A percentile compares a stretch with the other conserved stretches of the same genome.
These are phyloP conservation scores for Nymphicus hollandicus DNA, from an alignment of 2,113 vertebrate species.

Conservation along the genomic window DNA sequence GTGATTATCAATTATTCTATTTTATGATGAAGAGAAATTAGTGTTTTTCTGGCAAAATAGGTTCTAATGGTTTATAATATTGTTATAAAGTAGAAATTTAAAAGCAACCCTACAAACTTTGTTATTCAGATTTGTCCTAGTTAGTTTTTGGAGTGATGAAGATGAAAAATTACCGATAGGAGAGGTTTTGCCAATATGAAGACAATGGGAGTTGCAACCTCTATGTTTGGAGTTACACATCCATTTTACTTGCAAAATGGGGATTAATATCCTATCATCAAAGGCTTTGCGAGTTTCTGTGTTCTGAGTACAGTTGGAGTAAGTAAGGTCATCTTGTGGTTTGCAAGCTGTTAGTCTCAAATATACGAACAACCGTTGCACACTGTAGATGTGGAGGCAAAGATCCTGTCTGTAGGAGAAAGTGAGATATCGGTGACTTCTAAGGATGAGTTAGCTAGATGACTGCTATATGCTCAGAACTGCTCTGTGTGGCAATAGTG, in stretches of 20 bases:
- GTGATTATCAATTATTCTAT: not conserved
- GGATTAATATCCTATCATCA: not conserved
- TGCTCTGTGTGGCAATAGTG: not conserved
- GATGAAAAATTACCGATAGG: not conserved
- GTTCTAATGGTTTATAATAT: not conserved
- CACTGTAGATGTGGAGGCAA: not conserved
- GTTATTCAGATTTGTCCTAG: not conserved
- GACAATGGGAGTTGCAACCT: not conserved
- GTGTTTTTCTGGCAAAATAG: not conserved
- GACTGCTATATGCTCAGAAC: rapidly evolving
- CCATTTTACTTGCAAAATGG: not conserved
- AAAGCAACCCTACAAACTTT: not conserved
- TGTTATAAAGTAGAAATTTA: not conserved
- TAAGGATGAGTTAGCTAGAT: not conserved
- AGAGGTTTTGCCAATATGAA: not conserved
- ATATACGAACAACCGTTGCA: not conserved
- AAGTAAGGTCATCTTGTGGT: not conserved
- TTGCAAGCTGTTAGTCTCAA: not conserved
- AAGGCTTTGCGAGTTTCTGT: not conserved
- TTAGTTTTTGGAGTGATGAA: not conserved
- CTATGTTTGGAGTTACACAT: not conserved
- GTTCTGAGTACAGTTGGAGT: not conserved
- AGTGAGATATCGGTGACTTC: not conserved
- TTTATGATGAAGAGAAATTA: not conserved
- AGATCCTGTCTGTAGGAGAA: not conserved